Evolutionary conservation across 2,888 invertebrate genomes (phyloP), one percentile per base, ranked within the genome.

Genomic region (Melipona beecheii): DNA sequence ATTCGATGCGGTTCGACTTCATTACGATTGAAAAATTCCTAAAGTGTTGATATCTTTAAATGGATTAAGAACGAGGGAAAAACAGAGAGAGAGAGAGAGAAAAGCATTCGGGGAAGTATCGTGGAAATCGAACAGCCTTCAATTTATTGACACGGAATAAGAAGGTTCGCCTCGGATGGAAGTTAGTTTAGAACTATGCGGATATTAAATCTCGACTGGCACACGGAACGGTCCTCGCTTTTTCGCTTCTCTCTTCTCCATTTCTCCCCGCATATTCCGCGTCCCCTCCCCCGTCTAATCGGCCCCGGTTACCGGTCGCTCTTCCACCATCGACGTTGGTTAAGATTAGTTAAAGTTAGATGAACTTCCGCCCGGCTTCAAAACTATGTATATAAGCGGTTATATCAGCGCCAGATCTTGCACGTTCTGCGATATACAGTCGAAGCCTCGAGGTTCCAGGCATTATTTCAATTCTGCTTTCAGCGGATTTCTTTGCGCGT

Each of bases 261-360:
- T 83, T 81, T 81, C 85, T 73, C 66, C 60, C 70, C 68, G 62
- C 70, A 70, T 77, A 62, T 43, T n/a, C 83, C 69, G 27, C 62
- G 71, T 64, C 2, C 56, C 60, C 77, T 52, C 75, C 43, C 60
- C 78, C 78, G 64, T 68, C 78, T 77, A 81, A 84, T 87, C 88
- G 86, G 73, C 69, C 83, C 66, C 75, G 68, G 36, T 6, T 49
- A 50, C 75, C 60, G 70, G 77, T 60, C 78, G 64, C 71, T 68
- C 65, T 54, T 72, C n/a, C 54, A 27, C 76, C 13, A 36, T 70
- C 81, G 73, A 89, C 77, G 86, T 86, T 89, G 87, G 83, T 89
- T 89, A 89, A 88, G 87, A 87, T 88, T 89, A 87, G 86, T 88
- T 81, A 78, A 86, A 88, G 87, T 88, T 87, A 84, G 83, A 84